Percentiles rank a stretch among this genome's conserved stretches.
Conservation (phyloP, 2,888 invertebrate species). For the Heliconius ethilla region DNA sequence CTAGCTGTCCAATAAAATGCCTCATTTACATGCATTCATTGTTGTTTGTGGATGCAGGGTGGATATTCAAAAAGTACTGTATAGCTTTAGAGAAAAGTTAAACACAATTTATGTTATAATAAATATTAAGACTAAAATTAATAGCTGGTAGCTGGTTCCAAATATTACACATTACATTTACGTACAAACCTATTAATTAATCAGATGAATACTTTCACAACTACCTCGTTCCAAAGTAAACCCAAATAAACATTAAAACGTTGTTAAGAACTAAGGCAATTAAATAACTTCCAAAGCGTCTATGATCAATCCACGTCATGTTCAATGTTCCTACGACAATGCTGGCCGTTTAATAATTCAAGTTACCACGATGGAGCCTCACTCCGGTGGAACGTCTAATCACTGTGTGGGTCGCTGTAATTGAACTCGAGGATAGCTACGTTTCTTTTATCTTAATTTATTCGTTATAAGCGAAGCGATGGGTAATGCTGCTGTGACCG, state of each 20-base stretch:
- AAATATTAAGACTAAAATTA: background rate
- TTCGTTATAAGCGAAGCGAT: conserved; percentile 69
- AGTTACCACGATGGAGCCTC: conserved; percentile 66
- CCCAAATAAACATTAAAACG: conserved; percentile 52
- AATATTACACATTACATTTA: background rate
- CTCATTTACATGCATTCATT: conserved; percentile 4
- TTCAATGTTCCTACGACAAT: conserved; percentile 79
- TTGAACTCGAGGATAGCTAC: conserved; percentile 73
- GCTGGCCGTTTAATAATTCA: conserved; percentile 77
- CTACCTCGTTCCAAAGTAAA: background rate
- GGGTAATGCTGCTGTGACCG: conserved; percentile 78
- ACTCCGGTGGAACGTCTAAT: conserved; percentile 75
- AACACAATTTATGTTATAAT: background rate
- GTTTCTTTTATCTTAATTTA: conserved; percentile 80
- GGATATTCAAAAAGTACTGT: background rate
- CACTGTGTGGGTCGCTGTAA: conserved; percentile 78
- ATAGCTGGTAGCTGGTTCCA: background rate
- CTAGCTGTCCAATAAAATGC: conserved; percentile 4
- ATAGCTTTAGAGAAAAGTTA: background rate
- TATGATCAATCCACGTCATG: conserved; percentile 76
- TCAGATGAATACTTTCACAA: background rate
- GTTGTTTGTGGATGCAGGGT: background rate
- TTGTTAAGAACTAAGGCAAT: conserved; percentile 74
- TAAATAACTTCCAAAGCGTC: conserved; percentile 62
- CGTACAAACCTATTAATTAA: background rate